phyloP scores from a whole-genome alignment of 2,113 vertebrate genomes.

The Paradoxurus hermaphroditus region DNA sequence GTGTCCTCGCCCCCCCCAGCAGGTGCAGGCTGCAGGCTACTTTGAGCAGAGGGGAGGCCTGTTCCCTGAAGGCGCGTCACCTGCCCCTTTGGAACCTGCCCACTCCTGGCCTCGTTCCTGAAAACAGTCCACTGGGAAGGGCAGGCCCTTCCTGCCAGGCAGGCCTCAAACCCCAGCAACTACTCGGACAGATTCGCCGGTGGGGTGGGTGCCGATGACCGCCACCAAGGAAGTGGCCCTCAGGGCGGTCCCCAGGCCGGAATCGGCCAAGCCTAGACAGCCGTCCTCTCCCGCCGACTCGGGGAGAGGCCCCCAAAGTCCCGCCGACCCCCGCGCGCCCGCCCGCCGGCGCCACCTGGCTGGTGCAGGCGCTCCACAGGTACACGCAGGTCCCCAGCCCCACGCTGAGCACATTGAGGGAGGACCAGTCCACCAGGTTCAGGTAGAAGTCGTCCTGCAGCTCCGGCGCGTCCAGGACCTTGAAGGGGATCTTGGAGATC shows the following conservation, averaged over 20 bases:
- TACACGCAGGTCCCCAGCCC: constrained; percentile 98
- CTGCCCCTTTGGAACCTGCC: neutral
- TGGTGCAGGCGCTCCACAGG: constrained; percentile 98
- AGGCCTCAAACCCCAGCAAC: neutral
- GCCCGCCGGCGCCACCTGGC: constrained; percentile 85
- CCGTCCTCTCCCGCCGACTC: neutral
- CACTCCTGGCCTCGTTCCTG: neutral
- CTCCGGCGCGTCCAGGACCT: constrained; percentile 97
- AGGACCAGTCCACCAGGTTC: constrained; percentile 99
- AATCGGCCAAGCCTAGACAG: too few species aligned
- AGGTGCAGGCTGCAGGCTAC: neutral
- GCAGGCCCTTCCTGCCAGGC: too few species aligned
- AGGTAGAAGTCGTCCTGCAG: constrained; percentile 99
- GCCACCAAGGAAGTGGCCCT: neutral
- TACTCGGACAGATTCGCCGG: neutral
- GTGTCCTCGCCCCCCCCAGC: too few species aligned
- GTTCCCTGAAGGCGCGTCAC: neutral
- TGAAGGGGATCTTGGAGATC: constrained; percentile 99
- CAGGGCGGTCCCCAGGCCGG: neutral
- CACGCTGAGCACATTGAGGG: constrained; percentile 97
- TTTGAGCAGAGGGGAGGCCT: fast-evolving
- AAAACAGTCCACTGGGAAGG: neutral
- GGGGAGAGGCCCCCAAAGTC: too few species aligned
- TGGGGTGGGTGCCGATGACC: fast-evolving
- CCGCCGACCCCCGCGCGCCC: fast-evolving